Percentiles rank a stretch among this genome's conserved stretches.
These are phyloP conservation scores for Mesorhabditis spiculigera DNA, from an alignment of 2,888 invertebrate genomes.

Conservation along the genomic window DNA sequence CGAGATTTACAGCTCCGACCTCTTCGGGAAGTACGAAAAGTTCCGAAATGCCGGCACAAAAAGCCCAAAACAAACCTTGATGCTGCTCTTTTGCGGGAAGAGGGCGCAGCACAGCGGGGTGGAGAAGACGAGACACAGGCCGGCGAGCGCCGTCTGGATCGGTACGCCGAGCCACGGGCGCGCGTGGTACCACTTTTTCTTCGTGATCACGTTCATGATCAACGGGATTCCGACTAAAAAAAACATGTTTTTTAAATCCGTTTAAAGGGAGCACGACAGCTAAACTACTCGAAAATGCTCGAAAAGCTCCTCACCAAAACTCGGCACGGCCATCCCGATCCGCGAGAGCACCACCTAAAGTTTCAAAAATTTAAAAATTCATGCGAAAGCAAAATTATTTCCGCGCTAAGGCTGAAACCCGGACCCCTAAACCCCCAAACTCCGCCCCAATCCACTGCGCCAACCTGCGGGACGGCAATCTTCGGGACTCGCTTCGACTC, in stretches of 20 bases:
- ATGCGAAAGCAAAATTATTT: too few relatives aligned
- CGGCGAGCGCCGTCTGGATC: conserved; percentile 36
- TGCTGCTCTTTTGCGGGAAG: conserved; percentile 75
- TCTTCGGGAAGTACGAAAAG: not conserved
- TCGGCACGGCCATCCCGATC: conserved; percentile 84
- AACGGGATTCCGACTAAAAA: conserved; percentile 21
- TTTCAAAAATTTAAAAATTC: too few relatives aligned
- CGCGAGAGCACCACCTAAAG: conserved; percentile 75
- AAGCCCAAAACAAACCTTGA: conserved; percentile 62
- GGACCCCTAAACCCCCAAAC: too few relatives aligned
- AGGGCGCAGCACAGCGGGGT: conserved; percentile 92
- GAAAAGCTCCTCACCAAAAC: conserved; percentile 75
- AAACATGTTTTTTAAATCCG: too few relatives aligned
- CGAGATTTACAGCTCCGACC: too few relatives aligned
- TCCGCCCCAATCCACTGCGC: too few relatives aligned
- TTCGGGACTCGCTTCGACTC: conserved; percentile 65
- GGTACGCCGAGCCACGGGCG: conserved; percentile 29
- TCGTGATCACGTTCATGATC: conserved; percentile 18
- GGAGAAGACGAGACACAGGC: conserved; percentile 75
- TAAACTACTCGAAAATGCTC: not conserved
- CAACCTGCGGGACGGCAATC: conserved; percentile 73
- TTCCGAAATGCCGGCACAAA: conserved; percentile 17
- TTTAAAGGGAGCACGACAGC: too few relatives aligned
- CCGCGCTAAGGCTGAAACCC: too few relatives aligned
- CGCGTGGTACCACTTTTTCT: conserved; percentile 17